Base-by-base conservation (phyloP, 2,888 invertebrate genomes). In the Hypolimnas misippus region DNA sequence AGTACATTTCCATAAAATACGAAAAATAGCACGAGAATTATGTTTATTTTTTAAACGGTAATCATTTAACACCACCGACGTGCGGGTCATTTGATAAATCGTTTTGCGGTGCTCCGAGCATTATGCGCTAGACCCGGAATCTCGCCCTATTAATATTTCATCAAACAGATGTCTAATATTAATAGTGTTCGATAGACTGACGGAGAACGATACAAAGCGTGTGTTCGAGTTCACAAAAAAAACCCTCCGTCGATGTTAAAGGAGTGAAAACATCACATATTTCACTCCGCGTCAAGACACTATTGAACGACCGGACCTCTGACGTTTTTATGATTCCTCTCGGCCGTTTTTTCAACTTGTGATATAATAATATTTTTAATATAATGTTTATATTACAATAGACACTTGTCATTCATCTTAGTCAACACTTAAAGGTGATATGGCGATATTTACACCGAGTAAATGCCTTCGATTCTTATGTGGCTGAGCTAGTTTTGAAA, bases 121-220 rank as follows among this genome's bases (percentile, higher is more conserved):
- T 76, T 76, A 76, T 74, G 73, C 73, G 71, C 70, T 67, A 64
- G 76, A 75, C 73, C 75, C 77, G 80, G 84, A 82, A 86, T 85
- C 78, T 77, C 74, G 78, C 77, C 81, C 84, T 81, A 86, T 86
- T 86, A 86, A 88, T 88, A 87, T 86, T 82, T 80, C 84, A 85
- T 87, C 85, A 82, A 82, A 83, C 84, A 81, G 79, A 83, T 82
- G 81, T 70, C 73, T 73, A 65, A 74, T 77, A 79, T 80, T 79
- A 81, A 79, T 79, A 75, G 75, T 75, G 72, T 74, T 74, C 73
- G 70, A 73, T 71, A 68, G 56, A 69, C 67, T 68, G 65, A 66
- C 53, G 63, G 65, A 56, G 62, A 62, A 65, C 69, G 46, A 60
- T 58, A 74, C 73, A 73, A 74, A 67, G 72, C 61, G 65, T 62